Evolutionary conservation across 53 echinoderm and acorn worm species (phyloP), one percentile per base, ranked within the genome.

Genomic region (Glandiceps talaboti): DNA sequence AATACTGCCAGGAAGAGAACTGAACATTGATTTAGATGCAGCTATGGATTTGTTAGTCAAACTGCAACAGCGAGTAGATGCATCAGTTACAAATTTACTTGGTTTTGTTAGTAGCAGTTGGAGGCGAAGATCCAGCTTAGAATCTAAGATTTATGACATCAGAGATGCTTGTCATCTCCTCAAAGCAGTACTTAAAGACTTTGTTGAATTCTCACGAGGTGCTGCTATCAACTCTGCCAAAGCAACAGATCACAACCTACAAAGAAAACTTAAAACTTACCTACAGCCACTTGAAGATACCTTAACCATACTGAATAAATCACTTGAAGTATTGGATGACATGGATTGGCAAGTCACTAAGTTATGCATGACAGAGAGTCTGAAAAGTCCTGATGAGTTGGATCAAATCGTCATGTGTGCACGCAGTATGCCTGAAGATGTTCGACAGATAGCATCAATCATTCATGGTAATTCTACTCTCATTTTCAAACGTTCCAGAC

Each of bases 41-140:
- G 93, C 97, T n/a, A 87, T 88, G 81, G 97, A 97, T 72, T 86
- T 91, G 75, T 76, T 97, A 1, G 84, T 81, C 1, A 89, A 97
- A 85, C 85, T 86, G 74, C 93, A 93, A 79, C 97, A 97, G 73
- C 83, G 85, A 14, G 80, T 97, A 75, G 97, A 97, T 73, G 86
- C 93, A 26, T 85, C 92, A 20, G 81, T 89, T 6, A 88, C 97
- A 27, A 90, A 97, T 78, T 79, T 97, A 77, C 85, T 97, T 76
- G 93, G 97, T 81, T 97, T 92, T 77, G 97, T 97, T 64, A 91
- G 97, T 82, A 97, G 97, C 85, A 82, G 86, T 1, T 97, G 97
- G 97, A 87, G 97, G 28, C 85, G 89, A 27, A 84, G 87, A 75
- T 83, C 80, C 25, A 80, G 84, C 33, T 83, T 97, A 1, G 84